Conservation (phyloP, 2,113 vertebrate species). For the Todiramphus chloris region DNA sequence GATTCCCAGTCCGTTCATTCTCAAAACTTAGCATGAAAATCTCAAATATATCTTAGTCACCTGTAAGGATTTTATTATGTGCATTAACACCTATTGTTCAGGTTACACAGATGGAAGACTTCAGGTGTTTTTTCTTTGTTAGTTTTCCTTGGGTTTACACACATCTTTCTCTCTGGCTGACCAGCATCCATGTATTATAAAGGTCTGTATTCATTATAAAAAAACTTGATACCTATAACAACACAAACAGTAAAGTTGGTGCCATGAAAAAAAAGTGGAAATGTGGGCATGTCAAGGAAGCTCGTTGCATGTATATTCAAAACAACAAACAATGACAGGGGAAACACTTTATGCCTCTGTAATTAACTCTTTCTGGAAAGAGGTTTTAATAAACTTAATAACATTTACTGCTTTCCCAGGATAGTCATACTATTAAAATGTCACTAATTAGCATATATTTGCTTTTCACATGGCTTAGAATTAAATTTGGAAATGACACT, state of each 20-base stretch:
- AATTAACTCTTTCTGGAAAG: neutral
- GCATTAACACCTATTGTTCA: neutral
- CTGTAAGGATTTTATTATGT: neutral
- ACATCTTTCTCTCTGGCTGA: neutral
- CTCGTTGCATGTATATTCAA: neutral
- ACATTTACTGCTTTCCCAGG: neutral
- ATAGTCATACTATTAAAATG: neutral
- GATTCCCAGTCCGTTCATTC: neutral
- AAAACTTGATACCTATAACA: neutral
- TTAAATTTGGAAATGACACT: neutral
- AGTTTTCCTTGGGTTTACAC: neutral
- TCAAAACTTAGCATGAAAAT: neutral
- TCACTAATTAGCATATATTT: neutral
- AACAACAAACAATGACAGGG: neutral
- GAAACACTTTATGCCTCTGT: neutral
- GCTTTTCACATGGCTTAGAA: neutral
- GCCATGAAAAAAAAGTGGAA: neutral
- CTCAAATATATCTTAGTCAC: neutral
- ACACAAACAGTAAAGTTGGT: neutral
- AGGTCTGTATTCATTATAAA: neutral
- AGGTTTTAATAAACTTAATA: neutral
- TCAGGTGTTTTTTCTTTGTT: neutral
- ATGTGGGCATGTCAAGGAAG: neutral
- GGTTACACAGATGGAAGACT: neutral
- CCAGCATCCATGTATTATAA: neutral